phyloP scores from a whole-genome alignment of 2,797 vertebrate genomes.

The Rhadinocentrus ornatus region DNA sequence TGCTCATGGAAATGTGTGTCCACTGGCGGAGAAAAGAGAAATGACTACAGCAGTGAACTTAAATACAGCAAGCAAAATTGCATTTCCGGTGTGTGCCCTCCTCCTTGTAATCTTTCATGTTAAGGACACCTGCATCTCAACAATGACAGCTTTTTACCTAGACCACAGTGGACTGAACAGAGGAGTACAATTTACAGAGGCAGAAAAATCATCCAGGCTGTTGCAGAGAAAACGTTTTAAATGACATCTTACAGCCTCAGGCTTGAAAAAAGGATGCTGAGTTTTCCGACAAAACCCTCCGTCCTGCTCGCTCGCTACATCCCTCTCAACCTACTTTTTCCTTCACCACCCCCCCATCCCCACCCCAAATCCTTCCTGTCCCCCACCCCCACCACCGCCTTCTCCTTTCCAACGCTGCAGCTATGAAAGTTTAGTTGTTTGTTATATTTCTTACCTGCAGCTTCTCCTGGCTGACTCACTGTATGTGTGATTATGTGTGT shows the following conservation, averaged over 20 bases:
- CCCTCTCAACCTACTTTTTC: conserved; percentile 21
- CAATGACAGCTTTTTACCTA: background rate
- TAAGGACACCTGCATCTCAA: conserved; percentile 2
- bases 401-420: conserved; percentile 34
- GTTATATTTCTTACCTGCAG: conserved; percentile 64
- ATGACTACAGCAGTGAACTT: background rate
- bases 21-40: conserved; percentile 11
- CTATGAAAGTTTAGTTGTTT: conserved; percentile 66
- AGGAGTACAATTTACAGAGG: conserved; percentile 29
- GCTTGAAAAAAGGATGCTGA: conserved; percentile 59
- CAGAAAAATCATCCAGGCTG: conserved; percentile 35
- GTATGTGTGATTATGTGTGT: conserved; percentile 52
- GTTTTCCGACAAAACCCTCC: conserved; percentile 48
- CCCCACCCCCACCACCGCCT: background rate
- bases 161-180: conserved; percentile 29
- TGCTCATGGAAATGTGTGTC: conserved; percentile 25
- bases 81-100: conserved; percentile 35
- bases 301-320: conserved; percentile 2
- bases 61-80: conserved; percentile 20
- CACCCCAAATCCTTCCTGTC: conserved; percentile 17
- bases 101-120: conserved; percentile 38
- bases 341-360: conserved; percentile 14
- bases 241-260: conserved; percentile 63
- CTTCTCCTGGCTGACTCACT: conserved; percentile 43
- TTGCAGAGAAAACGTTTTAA: conserved; percentile 55